Percentiles rank a stretch among this genome's conserved stretches.
Conservation (phyloP, 2,797 vertebrate genomes). For the Sebastolobus alascanus region DNA sequence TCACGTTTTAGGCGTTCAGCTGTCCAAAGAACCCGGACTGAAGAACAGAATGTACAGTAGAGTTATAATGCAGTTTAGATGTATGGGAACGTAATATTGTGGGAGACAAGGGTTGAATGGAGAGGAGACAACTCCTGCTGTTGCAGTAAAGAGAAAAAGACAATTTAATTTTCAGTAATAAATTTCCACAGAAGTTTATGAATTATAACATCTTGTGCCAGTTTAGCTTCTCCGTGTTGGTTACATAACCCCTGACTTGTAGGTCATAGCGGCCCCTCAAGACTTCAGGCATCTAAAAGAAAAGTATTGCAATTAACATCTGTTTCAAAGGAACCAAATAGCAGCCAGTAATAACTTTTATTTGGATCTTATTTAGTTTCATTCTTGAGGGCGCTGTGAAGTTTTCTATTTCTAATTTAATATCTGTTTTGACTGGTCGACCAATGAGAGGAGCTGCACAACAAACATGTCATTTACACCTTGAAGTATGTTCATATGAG, state of each 20-base stretch:
- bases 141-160: too few relatives aligned
- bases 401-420: constrained; percentile 22
- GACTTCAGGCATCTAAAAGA: background rate
- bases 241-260: background rate
- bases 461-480: constrained; percentile 41
- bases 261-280: background rate
- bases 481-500: background rate
- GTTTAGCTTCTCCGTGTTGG: background rate
- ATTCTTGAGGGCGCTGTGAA: constrained; percentile 11
- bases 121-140: too few relatives aligned
- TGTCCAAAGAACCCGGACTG: background rate
- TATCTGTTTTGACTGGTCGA: background rate
- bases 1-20: background rate
- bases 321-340: background rate
- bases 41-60: background rate
- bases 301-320: background rate
- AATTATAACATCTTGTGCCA: too few relatives aligned
- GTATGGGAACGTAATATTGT: too few relatives aligned
- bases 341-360: background rate
- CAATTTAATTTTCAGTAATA: too few relatives aligned
- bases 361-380: constrained; percentile 2
- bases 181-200: too few relatives aligned
- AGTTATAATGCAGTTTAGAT: too few relatives aligned
- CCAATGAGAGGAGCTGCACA: background rate
- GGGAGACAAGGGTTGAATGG: too few relatives aligned